phyloP scores from a whole-genome alignment of 2,113 vertebrate species.

The Seriola dumerili region DNA sequence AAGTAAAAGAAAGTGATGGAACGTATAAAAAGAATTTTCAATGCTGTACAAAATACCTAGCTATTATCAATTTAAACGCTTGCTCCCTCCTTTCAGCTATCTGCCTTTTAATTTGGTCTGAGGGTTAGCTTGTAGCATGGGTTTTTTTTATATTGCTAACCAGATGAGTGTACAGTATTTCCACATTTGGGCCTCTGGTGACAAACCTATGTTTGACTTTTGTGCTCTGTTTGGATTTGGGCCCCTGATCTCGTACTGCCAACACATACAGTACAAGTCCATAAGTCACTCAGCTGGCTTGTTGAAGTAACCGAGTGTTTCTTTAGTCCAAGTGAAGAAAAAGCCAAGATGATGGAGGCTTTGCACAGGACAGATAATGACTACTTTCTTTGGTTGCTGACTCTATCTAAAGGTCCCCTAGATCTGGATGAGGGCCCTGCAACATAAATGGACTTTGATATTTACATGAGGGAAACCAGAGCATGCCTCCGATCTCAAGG shows the following conservation, averaged over 20 bases:
- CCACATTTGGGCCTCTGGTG: constrained; percentile 58
- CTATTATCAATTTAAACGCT: constrained; percentile 15
- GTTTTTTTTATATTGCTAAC: constrained; percentile 36
- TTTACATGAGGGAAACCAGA: constrained; percentile 62
- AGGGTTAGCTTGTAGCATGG: constrained; percentile 6
- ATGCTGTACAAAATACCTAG: constrained; percentile 34
- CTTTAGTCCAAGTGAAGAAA: constrained; percentile 47
- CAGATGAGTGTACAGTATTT: constrained; percentile 36
- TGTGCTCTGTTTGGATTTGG: constrained; percentile 65
- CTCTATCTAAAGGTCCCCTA: constrained; percentile 32
- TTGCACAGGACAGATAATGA: constrained; percentile 29
- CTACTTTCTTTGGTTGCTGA: constrained; percentile 33
- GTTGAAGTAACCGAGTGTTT: constrained; percentile 27
- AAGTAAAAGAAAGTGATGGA: constrained; percentile 33
- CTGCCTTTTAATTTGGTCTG: constrained; percentile 19
- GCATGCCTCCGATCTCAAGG: constrained; percentile 38
- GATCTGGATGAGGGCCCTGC: constrained; percentile 8
- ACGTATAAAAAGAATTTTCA: constrained; percentile 35
- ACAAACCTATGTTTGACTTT: constrained; percentile 71
- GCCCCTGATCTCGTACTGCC: constrained; percentile 63
- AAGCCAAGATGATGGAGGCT: constrained; percentile 35
- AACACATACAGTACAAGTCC: constrained; percentile 74
- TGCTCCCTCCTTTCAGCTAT: constrained; percentile 1
- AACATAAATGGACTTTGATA: constrained; percentile 56
- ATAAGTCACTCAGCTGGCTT: constrained; percentile 68